phyloP scores from a whole-genome alignment of 2,888 invertebrate species.

The Theristus sp. region DNA sequence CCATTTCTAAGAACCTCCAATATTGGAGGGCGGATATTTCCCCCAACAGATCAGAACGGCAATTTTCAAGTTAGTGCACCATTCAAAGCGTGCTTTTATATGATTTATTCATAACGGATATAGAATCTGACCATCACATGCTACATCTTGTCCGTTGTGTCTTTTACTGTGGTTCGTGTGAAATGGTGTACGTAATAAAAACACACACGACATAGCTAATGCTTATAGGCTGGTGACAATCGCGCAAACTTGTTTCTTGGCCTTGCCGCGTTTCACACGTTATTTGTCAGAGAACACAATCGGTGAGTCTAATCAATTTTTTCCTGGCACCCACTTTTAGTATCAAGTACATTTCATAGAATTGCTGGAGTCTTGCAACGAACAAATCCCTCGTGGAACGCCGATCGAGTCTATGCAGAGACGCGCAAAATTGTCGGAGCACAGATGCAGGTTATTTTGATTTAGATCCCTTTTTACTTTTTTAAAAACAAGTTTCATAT shows the following conservation, averaged over 20 bases:
- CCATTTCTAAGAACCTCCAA: not conserved
- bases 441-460: conserved; percentile 28
- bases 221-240: not conserved
- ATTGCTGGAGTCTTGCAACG: conserved; percentile 52
- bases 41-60: not conserved
- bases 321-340: too few species aligned
- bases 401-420: conserved; percentile 69
- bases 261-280: not conserved
- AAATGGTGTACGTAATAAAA: too few species aligned
- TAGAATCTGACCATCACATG: too few species aligned
- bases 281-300: conserved; percentile 1
- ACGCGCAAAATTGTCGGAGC: conserved; percentile 61
- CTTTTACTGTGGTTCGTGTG: too few species aligned
- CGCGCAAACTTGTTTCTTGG: not conserved
- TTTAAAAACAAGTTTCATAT: too few species aligned
- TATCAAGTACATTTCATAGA: too few species aligned
- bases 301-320: not conserved
- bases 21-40: not conserved
- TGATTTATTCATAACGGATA: too few species aligned
- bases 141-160: too few species aligned
- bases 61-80: too few species aligned
- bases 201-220: too few species aligned
- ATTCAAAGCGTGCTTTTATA: too few species aligned
- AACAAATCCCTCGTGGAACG: conserved; percentile 75
- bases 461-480: not conserved